Evolutionary conservation across 2,888 invertebrate genomes (phyloP), one percentile per base, ranked within the genome.

Genomic region (Thereva unica): DNA sequence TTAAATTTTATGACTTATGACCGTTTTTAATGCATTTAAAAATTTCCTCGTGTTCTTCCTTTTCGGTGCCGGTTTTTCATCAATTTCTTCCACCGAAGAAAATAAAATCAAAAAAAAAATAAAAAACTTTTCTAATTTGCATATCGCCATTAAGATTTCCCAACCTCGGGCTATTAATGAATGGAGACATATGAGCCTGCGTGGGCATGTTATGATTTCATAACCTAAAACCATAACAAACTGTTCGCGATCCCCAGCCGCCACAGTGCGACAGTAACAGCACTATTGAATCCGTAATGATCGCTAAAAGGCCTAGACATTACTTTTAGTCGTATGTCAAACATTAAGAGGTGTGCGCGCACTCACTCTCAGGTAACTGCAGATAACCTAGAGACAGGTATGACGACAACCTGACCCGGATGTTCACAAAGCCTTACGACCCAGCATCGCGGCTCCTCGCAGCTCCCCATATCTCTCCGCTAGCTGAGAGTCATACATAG

Each of bases 371-470:
- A 47, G 37, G 23, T 23, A 23, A 23, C 23, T 23, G 2, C 1
- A 23, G 23, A 23, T 23, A 23, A 23, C 23, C 23, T 23, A 23
- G 23, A 23, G 23, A 4, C 47, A 38, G 47, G 38, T 38, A 59
- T 59, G 42, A 42, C 59, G 59, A 59, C 57, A 59, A 41, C 34
- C 40, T 56, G 67, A 67, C 64, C 67, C 67, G 67, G 67, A 67
- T 67, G 64, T 67, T 54, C 64, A 64, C 45, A 42, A 61, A 47
- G 54, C 59, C 47, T 61, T 40, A 67, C 47, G 47, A 38, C 38
- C 34, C 45, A 35, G 12, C 57, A 47, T 57, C n/a, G n/a, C n/a
- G n/a, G n/a, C 23, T 23, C 23, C 23, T 23, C 23, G 23, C 23
- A 23, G 23, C 23, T 23, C 23, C 23, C 23, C 23, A 23, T 23